Evolutionary conservation across 2,113 vertebrate species (phyloP), one percentile per base, ranked within the genome.

Genomic region (Lutjanus erythropterus): DNA sequence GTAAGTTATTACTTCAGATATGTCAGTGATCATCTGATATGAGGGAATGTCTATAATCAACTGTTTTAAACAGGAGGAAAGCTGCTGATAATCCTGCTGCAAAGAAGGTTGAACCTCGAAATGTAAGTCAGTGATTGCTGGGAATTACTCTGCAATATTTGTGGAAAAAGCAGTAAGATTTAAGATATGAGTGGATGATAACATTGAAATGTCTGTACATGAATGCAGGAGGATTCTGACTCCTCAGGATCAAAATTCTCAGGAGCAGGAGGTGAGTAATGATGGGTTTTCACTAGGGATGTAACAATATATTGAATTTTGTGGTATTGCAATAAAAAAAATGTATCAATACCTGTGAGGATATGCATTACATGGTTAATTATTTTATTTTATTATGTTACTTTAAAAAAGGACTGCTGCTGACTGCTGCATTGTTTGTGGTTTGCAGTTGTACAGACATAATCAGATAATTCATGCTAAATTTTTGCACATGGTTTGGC

Each of bases 1-100:
- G 96, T 95, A 85, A 72, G 41, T 70, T 52, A 8, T 16, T 16
- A 35, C 33, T 1, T 10, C 10, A 78, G 15, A 61, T 42, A 16
- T 29, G 12, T 39, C 4, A 46, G 21, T 58, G 4, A 55, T 68
- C 6, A 25, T 55, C 15, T 62, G 23, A 68, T 39, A 27, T 11
- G 25, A 18, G 4, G 18, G 10, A 59, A 18, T 52, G 15, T 35
- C 16, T 29, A 3, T 31, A 19, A 35, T 35, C 0, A 31, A 29
- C 39, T 42, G 4, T 52, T 70, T 68, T 60, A 44, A 75, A 77
- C 85, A 97, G 96, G 89, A 95, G 91, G 84, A 97, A 96, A 94
- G 94, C 86, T 47, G 46, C 95, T 12, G 94, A 95, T 60, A 91
- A 79, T 21, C 88, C 95, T 55, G 62, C 84, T 9, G 85, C 80